These are phyloP conservation scores for Polyodon spathula DNA, from an alignment of 2,113 vertebrate genomes.

Conservation along the genomic window DNA sequence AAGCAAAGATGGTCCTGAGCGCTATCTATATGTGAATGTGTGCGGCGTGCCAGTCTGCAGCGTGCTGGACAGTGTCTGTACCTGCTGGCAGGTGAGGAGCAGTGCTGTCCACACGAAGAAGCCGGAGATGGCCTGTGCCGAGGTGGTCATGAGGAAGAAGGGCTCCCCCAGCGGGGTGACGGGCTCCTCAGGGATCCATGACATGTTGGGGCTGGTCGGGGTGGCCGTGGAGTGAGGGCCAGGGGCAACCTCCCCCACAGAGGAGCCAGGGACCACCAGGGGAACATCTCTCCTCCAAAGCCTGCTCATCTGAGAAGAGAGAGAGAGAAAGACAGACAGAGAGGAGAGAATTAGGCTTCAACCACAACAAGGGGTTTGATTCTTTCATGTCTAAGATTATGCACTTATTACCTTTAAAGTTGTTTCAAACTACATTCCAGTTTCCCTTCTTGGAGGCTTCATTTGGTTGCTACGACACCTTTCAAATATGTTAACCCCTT, in stretches of 20 bases:
- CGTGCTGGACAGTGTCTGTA: no score
- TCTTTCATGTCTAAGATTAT: no score
- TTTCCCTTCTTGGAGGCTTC: no score
- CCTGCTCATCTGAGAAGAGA: constrained; percentile 41
- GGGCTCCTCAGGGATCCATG: constrained; percentile 60
- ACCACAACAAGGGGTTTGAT: no score
- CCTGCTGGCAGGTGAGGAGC: constrained; percentile 93
- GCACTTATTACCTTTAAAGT: no score
- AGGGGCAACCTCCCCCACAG: constrained; percentile 28
- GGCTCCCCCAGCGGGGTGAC: constrained; percentile 68
- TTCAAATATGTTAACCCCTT: no score
- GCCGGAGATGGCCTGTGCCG: constrained; percentile 83
- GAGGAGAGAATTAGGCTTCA: background rate
- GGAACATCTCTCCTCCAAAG: constrained; percentile 42
- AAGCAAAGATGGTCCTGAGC: no score
- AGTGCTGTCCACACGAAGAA: constrained; percentile 94
- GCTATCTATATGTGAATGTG: no score
- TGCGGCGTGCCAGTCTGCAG: no score
- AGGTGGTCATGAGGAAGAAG: constrained; percentile 86
- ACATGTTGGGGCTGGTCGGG: constrained; percentile 54
- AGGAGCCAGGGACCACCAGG: constrained; percentile 41
- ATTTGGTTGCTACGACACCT: no score
- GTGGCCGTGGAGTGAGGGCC: constrained; percentile 37
- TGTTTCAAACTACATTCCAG: no score
- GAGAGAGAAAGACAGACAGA: constrained; percentile 4